A percentile compares a stretch with the other conserved stretches of the same genome.
Evolutionary conservation across 2,797 vertebrate species (phyloP).

Genomic region (Onychomys torridus): DNA sequence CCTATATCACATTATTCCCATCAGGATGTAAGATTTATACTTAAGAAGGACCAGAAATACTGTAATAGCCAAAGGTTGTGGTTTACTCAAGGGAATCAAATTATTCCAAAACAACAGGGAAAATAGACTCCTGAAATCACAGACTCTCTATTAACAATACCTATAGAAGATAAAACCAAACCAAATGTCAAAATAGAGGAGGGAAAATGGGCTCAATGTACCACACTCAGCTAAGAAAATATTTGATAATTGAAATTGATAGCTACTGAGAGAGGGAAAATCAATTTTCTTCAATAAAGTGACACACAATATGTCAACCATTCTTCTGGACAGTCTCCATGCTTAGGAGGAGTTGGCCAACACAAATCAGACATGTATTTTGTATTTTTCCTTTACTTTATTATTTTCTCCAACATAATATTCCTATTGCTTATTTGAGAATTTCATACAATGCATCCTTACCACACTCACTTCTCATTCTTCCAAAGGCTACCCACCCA

Average conservation of each 20-base stretch:
- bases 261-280: background rate
- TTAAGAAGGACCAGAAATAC: background rate
- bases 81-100: background rate
- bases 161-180: background rate
- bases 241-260: background rate
- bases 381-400: background rate
- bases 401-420: background rate
- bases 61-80: background rate
- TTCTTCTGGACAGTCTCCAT: background rate
- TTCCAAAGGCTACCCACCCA: background rate
- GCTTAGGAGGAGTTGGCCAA: background rate
- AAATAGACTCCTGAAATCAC: background rate
- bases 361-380: background rate
- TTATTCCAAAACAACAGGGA: background rate
- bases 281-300: background rate
- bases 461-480: background rate
- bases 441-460: background rate
- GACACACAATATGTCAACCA: background rate
- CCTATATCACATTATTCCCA: background rate
- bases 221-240: background rate
- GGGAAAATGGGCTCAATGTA: background rate
- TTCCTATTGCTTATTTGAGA: background rate
- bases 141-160: background rate
- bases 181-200: background rate
- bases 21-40: background rate